Evolutionary conservation across 2,888 invertebrate species (phyloP), one percentile per base, ranked within the genome.

Genomic region (Drosophila quasianomalipes): DNA sequence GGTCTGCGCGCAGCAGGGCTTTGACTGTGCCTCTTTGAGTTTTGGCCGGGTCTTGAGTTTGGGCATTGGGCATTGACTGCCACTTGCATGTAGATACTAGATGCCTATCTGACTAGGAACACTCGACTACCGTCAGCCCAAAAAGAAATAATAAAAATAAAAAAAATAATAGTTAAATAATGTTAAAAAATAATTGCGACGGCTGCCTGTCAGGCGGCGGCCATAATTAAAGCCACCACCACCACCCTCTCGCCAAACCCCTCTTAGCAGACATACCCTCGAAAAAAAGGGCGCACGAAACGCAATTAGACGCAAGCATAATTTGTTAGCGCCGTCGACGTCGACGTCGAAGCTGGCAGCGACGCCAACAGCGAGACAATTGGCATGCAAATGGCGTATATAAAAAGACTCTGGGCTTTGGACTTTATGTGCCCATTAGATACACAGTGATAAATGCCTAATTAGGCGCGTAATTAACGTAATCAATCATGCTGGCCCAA

Each of bases 391-490:
- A 89, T 86, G 75, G 69, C 70, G 51, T 28, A 47, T 41, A 61
- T 35, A 47, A 62, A 51, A 62, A 39, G n/a, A 30, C 57, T 57
- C n/a, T 28, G 39, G 28, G 57, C 47, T 16, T 60, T 65, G 52
- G 28, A 52, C 67, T 60, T 75, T 70, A 62, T 79, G 64, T 44
- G 63, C 49, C 68, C 71, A 77, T 76, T 81, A 72, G 84, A 76
- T 87, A 86, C 76, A 85, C 73, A 73, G 81, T 81, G 81, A 88
- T 91, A 91, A 87, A 85, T 89, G 91, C 85, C 84, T 91, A 90
- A 90, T 91, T 89, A 90, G 86, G 81, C 88, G 84, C 84, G 76
- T 91, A 91, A 90, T 90, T 91, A 90, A 83, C 72, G 82, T 90
- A 91, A 90, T 91, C 90, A 91, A 91, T 90, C 91, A 88, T 83